Base-by-base conservation (phyloP, 1,140 invertebrate species). In the Diabrotica virgifera region DNA sequence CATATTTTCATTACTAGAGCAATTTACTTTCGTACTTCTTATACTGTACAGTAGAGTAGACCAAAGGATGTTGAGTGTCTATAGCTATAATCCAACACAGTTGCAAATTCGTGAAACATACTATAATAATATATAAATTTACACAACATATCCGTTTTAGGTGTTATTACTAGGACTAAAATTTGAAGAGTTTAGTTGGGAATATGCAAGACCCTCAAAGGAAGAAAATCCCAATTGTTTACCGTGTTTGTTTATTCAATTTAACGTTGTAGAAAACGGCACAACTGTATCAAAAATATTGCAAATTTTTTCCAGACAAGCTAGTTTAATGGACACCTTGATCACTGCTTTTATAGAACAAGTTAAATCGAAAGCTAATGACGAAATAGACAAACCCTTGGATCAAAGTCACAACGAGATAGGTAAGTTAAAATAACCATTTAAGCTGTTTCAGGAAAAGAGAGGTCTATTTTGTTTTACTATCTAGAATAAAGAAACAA, bases 101-200 rank as follows among this genome's bases (percentile, higher is more conserved):
- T n/a, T n/a, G n/a, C n/a, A n/a, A n/a, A n/a, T n/a, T n/a, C n/a
- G n/a, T n/a, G n/a, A n/a, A n/a, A n/a, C n/a, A n/a, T n/a, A n/a
- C n/a, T n/a, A n/a, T n/a, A n/a, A n/a, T n/a, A n/a, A n/a, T n/a
- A n/a, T n/a, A n/a, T n/a, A n/a, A n/a, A n/a, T n/a, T n/a, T n/a
- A n/a, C n/a, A n/a, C 24, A 24, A 24, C 5, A 10, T 36, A 12
- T 10, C 5, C 5, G 53, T 36, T 68, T 5, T 77, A 94, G 92
- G 91, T 89, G 63, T 83, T 95, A 36, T 79, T 97, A 37, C 80
- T 97, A 36, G 92, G 93, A 38, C 80, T 96, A 53, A 86, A 89
- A 51, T 96, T 93, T 74, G 91, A 94, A 71, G 92, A 95, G 72
- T 80, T 96, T 62, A 94, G 89, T 35, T 96, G 94, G 90, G 92